Base-by-base conservation (phyloP, 2,797 vertebrate species). In the Microcaecilia unicolor region DNA sequence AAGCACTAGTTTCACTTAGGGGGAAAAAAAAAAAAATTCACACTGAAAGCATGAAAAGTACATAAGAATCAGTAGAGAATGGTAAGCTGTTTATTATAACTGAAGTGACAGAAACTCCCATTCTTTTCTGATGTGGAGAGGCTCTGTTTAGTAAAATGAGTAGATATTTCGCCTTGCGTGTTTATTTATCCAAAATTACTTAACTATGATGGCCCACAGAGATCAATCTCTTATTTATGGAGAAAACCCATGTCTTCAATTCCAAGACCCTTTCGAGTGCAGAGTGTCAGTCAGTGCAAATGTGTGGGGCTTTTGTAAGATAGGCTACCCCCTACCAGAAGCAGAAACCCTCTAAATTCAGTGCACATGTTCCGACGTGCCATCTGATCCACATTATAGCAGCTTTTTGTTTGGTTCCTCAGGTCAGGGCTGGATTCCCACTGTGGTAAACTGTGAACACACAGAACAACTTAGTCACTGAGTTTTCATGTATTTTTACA, bases 351-450 rank as follows among this genome's bases (percentile, higher is more conserved):
- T 22, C 36, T 40, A 50, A 51, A 26, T 31, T 36, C 18, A 22
- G 34, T 7, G 0, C 58, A 45, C 47, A 11, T 45, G 29, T 46
- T 40, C 28, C 39, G 34, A 28, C 30, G 24, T 27, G 39, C 47
- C 59, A 55, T 58, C 55, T 64, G 66, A 65, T 56, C 51, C 38
- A 30, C 37, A 61, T 61, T 61, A 67, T 29, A 35, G 38, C 9
- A 18, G 8, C 26, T 22, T 36, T 3, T 4, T 1, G 1, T 44
- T 10, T 22, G 26, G 25, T 35, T 52, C 42, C 47, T 46, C 44
- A 30, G 41, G 48, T 55, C 55, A 41, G 48, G 55, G 30, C 41
- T 24, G 55, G 48, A 56, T 56, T 61, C 55, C 54, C 46, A 32
- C 52, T 55, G 56, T 0, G 52, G 57, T 58, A 42, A 54, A 43